Evolutionary conservation across 2,113 vertebrate genomes (phyloP).

Genomic region (Neomonachus schauinslandi): DNA sequence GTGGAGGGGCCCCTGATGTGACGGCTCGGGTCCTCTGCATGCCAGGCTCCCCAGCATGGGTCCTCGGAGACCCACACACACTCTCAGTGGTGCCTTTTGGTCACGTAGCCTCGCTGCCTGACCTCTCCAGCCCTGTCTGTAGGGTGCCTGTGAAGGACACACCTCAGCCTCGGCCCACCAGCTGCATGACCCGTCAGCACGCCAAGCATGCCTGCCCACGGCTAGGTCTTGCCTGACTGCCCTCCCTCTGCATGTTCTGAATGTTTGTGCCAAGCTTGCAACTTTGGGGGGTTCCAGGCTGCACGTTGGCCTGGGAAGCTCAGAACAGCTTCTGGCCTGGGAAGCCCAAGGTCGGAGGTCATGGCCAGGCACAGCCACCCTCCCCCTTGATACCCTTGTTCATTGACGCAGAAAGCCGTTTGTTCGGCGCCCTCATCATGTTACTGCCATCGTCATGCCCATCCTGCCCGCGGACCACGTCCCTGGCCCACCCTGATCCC

Average conservation of each 20-base stretch:
- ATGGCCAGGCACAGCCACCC: constrained; percentile 60
- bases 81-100: neutral
- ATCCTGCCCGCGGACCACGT: constrained; percentile 85
- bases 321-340: constrained; percentile 72
- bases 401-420: constrained; percentile 66
- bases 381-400: constrained; percentile 70
- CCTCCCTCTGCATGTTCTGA: constrained; percentile 56
- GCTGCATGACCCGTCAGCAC: constrained; percentile 47
- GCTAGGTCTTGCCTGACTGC: constrained; percentile 3
- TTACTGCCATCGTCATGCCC: constrained; percentile 91
- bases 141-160: neutral
- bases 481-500: constrained; percentile 54
- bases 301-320: constrained; percentile 69
- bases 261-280: constrained; percentile 54
- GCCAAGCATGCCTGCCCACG: constrained; percentile 5
- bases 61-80: neutral
- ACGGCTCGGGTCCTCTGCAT: constrained; percentile 31
- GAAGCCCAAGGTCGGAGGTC: constrained; percentile 42
- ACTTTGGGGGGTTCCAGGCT: constrained; percentile 29
- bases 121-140: neutral
- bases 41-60: neutral
- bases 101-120: neutral
- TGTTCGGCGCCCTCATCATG: constrained; percentile 87
- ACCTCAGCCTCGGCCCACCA: neutral
- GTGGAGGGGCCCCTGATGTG: neutral